These are phyloP conservation scores for Paralinhomoeus sp. DNA, from an alignment of 2,888 invertebrate genomes.

Conservation along the genomic window DNA sequence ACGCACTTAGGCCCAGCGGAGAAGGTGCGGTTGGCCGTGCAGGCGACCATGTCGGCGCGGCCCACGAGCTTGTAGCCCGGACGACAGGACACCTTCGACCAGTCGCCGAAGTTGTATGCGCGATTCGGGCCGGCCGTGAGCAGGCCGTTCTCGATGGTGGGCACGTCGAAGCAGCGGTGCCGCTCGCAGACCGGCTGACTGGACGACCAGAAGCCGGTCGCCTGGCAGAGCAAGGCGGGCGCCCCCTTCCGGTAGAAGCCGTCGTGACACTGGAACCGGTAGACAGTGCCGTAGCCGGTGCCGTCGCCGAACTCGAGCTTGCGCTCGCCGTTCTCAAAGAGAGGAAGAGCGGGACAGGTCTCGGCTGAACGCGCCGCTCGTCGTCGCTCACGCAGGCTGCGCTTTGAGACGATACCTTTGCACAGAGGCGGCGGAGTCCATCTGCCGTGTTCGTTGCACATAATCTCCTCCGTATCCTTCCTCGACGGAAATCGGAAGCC, in stretches of 20 bases:
- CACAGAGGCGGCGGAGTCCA: constrained; percentile 21
- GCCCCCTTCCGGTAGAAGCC: constrained; percentile 17
- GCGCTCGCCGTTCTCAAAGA: constrained; percentile 18
- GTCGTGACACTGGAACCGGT: constrained; percentile 16
- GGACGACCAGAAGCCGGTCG: constrained; percentile 75
- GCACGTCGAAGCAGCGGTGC: constrained; percentile 13
- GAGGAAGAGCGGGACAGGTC: constrained; percentile 18
- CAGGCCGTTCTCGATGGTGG: constrained; percentile 15
- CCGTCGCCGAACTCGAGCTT: constrained; percentile 22
- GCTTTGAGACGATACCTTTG: constrained; percentile 13
- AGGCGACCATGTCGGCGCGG: constrained; percentile 16
- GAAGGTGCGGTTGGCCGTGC: constrained; percentile 22
- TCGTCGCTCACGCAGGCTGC: no score
- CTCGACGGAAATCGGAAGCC: constrained; percentile 60
- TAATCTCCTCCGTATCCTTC: constrained; percentile 18
- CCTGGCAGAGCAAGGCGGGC: constrained; percentile 52
- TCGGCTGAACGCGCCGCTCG: constrained; percentile 18
- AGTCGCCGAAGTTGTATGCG: constrained; percentile 16
- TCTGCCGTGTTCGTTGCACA: constrained; percentile 19
- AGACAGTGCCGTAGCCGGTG: constrained; percentile 18
- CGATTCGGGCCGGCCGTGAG: constrained; percentile 8
- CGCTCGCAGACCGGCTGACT: constrained; percentile 74
- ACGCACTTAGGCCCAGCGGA: constrained; percentile 12
- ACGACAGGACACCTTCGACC: constrained; percentile 17
- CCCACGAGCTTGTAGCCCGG: constrained; percentile 14